Conservation (phyloP, 2,888 invertebrate species). For the Colletes collaris region DNA sequence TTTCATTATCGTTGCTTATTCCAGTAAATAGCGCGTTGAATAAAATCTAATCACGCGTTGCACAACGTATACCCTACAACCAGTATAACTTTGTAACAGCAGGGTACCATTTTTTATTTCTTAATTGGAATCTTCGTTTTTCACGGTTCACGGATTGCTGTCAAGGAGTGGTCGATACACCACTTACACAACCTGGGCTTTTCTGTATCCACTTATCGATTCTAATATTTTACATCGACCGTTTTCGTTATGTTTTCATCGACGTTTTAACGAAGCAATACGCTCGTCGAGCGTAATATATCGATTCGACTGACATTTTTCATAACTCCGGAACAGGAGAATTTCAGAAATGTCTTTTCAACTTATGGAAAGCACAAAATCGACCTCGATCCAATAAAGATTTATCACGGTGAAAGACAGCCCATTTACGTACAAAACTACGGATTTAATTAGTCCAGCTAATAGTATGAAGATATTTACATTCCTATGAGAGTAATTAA, state of each 20-base stretch:
- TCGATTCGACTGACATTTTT: no score
- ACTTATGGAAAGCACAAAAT: no score
- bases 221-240: conserved; percentile 5
- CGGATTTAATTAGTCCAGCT: no score
- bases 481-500: no score
- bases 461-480: no score
- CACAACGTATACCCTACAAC: neutral
- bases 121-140: conserved; percentile 53
- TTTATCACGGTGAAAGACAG: no score
- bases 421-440: no score
- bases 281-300: no score
- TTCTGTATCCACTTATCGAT: conserved; percentile 1
- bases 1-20: conserved; percentile 22
- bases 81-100: conserved; percentile 1
- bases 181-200: neutral
- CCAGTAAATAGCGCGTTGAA: conserved; percentile 20
- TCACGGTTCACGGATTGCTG: conserved; percentile 17
- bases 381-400: no score
- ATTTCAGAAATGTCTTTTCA: no score
- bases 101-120: neutral
- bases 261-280: no score
- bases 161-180: neutral
- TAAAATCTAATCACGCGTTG: conserved; percentile 30
- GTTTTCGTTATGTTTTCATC: neutral
- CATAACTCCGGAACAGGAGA: no score